These are phyloP conservation scores for Garra rufa DNA, from an alignment of 2,113 vertebrate genomes.

Conservation along the genomic window DNA sequence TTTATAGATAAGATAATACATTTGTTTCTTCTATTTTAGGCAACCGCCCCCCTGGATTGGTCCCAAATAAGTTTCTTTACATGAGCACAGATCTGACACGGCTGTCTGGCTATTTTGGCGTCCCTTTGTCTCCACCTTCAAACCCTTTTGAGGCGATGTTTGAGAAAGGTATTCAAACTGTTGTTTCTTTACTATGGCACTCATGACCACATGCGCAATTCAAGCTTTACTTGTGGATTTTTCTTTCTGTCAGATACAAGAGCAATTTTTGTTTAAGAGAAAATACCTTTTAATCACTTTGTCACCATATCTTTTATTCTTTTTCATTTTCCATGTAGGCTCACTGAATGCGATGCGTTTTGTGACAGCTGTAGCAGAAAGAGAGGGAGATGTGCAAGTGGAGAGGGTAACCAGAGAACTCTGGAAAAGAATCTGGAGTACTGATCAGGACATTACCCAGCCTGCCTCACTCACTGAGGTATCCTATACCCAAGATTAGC, in stretches of 20 bases:
- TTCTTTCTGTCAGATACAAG: neutral
- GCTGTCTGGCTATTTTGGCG: slow-evolving; percentile 74
- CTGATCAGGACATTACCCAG: slow-evolving; percentile 83
- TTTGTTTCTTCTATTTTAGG: slow-evolving; percentile 68
- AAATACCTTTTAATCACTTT: neutral
- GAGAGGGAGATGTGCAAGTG: slow-evolving; percentile 63
- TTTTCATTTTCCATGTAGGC: slow-evolving; percentile 66
- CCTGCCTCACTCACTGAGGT: slow-evolving; percentile 75
- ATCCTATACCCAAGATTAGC: neutral
- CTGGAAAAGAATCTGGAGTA: slow-evolving; percentile 84
- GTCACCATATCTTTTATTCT: neutral
- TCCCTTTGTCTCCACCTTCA: slow-evolving; percentile 72
- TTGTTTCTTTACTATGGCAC: neutral
- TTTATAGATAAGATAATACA: neutral
- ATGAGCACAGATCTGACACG: slow-evolving; percentile 75
- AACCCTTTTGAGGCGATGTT: slow-evolving; percentile 72
- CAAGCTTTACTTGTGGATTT: neutral
- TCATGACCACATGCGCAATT: neutral
- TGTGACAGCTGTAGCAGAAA: slow-evolving; percentile 75
- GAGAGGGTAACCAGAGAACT: slow-evolving; percentile 84
- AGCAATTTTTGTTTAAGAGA: neutral
- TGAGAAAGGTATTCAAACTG: slow-evolving; percentile 75
- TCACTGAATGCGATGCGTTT: slow-evolving; percentile 84
- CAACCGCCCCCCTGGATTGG: slow-evolving; percentile 80
- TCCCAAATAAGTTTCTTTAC: slow-evolving; percentile 78